Percentiles rank a stretch among this genome's conserved stretches.
Evolutionary conservation across 2,888 invertebrate genomes (phyloP).

Genomic region (Eilema griseolum): DNA sequence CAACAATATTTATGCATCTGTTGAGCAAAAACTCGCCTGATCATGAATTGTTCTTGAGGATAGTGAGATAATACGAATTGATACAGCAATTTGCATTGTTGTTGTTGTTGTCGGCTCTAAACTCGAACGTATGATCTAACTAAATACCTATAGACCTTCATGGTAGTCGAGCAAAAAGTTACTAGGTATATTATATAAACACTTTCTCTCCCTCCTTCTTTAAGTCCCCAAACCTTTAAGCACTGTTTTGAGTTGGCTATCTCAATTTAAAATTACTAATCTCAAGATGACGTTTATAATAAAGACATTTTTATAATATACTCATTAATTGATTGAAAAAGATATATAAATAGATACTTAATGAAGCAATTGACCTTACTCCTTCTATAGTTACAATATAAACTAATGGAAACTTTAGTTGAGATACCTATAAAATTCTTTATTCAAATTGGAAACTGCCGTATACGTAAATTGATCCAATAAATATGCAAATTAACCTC

Average conservation of each 20-base stretch:
- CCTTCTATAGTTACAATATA: not conserved
- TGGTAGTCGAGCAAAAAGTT: no score
- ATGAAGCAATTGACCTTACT: slow-evolving; percentile 13
- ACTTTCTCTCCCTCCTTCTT: no score
- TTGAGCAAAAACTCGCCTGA: no score
- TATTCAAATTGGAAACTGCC: slow-evolving; percentile 8
- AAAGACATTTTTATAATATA: not conserved
- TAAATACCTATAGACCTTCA: no score
- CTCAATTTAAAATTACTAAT: not conserved
- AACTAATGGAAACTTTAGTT: not conserved
- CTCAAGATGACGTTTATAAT: not conserved
- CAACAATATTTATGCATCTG: no score
- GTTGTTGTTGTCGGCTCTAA: not conserved
- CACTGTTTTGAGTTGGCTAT: not conserved
- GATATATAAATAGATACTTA: not conserved
- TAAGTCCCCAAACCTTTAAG: no score
- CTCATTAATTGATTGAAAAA: not conserved
- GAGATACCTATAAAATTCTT: not conserved
- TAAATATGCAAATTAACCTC: slow-evolving; percentile 18
- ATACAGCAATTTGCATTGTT: no score
- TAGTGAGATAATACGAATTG: no score
- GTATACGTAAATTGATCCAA: slow-evolving; percentile 12
- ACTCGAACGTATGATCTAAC: not conserved
- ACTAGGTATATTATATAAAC: no score
- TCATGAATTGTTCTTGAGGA: no score